These are phyloP conservation scores for Colletes collaris DNA, from an alignment of 2,888 invertebrate species.

Conservation along the genomic window DNA sequence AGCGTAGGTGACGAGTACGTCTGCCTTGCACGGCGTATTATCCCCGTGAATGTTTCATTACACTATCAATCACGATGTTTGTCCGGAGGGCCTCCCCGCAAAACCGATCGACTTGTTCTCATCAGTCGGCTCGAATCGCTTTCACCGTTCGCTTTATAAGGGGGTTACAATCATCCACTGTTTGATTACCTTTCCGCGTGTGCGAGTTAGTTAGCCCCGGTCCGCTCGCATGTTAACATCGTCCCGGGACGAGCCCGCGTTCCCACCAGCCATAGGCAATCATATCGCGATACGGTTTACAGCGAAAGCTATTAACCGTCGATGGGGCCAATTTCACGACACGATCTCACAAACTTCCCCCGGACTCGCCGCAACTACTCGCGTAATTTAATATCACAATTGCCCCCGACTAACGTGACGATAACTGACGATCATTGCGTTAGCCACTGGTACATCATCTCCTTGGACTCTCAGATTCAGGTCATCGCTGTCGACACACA, in stretches of 20 bases:
- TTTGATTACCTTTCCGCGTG: constrained; percentile 70
- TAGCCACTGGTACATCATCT: background rate
- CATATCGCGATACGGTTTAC: constrained; percentile 45
- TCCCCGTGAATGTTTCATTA: constrained; percentile 59
- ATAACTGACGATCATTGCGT: background rate
- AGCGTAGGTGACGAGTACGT: constrained; percentile 54
- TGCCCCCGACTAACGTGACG: background rate
- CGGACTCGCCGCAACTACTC: constrained; percentile 8
- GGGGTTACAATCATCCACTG: constrained; percentile 69
- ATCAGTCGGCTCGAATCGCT: constrained; percentile 54
- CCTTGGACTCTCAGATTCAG: too few species aligned
- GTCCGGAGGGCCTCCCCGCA: constrained; percentile 44
- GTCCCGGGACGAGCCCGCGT: constrained; percentile 12
- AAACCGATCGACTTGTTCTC: constrained; percentile 56
- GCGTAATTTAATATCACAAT: constrained; percentile 36
- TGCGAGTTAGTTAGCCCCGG: constrained; percentile 46
- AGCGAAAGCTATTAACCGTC: constrained; percentile 39
- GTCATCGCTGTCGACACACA: too few species aligned
- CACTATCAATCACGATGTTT: constrained; percentile 59
- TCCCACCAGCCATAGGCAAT: constrained; percentile 30
- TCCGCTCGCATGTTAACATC: constrained; percentile 34
- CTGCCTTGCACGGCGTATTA: constrained; percentile 46
- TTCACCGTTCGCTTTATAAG: constrained; percentile 63
- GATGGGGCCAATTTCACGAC: constrained; percentile 40
- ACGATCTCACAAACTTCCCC: constrained; percentile 26